Base-by-base conservation (phyloP, 2,797 vertebrate genomes). In the Geotrypetes seraphini region DNA sequence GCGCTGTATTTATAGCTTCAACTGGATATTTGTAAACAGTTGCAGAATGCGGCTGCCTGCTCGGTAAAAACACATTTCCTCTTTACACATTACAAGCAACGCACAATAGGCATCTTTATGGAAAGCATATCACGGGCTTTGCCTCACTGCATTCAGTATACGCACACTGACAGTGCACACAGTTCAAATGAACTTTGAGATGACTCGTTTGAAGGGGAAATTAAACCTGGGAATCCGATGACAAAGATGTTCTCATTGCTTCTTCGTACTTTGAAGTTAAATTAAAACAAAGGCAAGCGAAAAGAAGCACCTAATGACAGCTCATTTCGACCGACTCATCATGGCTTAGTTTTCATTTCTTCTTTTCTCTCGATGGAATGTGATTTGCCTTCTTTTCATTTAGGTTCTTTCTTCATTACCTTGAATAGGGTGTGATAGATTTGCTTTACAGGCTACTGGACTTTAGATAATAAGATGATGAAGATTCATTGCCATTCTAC, bases 61-160 rank as follows among this genome's bases (percentile, higher is more conserved):
- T 69, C 63, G 61, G 70, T 70, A 71, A 63, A 66, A 76, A 64
- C 76, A 77, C 65, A 68, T 78, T 78, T 80, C 57, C 68, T 70
- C 74, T 70, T 78, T 80, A 79, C 74, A 75, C 72, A 38, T 81
- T 69, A 66, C 71, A 80, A 81, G 78, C 73, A 80, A 57, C 2
- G 57, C 59, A 56, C 63, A 77, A 74, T 62, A 16, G 58, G 54
- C 62, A 76, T 66, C 68, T 83, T 83, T 68, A 80, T 83, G 77
- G 81, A 78, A 83, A 81, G 72, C 59, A 64, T 62, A 74, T 64
- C 71, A 52, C 41, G 38, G 67, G 42, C 60, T 68, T 60, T 57
- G 48, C 63, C 48, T 69, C 62, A 63, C 70, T 60, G 32, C 51
- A n/a, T 3, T 16, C n/a, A 22, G 26, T 67, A 57, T 34, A 53